A percentile compares a stretch with the other conserved stretches of the same genome.
Evolutionary conservation across 2,888 invertebrate genomes (phyloP).

Genomic region (Marasmarcha lunaedactyla): DNA sequence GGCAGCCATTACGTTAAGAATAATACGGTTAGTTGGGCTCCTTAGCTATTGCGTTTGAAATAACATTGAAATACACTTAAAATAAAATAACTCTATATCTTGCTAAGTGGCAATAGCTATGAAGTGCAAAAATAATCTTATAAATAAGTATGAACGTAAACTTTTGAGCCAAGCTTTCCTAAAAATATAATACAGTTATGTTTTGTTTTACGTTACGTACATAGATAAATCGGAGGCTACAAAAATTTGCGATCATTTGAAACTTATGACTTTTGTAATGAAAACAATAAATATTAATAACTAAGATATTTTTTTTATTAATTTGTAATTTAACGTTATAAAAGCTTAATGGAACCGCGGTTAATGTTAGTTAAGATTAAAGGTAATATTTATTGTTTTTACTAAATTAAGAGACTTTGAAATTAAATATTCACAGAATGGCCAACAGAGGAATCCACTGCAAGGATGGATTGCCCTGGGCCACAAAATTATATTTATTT

Average conservation of each 20-base stretch:
- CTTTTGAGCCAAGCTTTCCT: background rate
- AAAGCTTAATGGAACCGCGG: too few relatives aligned
- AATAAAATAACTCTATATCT: conserved; percentile 3
- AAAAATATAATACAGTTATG: too few relatives aligned
- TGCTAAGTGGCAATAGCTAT: conserved; percentile 27
- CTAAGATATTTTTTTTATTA: too few relatives aligned
- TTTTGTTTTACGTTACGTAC: too few relatives aligned
- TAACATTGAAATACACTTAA: background rate
- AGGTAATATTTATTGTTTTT: background rate
- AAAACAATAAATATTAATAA: too few relatives aligned
- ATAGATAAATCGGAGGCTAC: too few relatives aligned
- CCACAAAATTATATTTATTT: background rate
- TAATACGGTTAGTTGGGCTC: conserved; percentile 22
- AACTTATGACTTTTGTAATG: too few relatives aligned
- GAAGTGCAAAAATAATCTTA: conserved; percentile 20
- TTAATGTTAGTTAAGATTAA: too few relatives aligned
- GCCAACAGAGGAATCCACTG: background rate
- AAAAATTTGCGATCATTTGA: too few relatives aligned
- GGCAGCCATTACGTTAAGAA: conserved; percentile 16
- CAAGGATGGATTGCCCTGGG: background rate
- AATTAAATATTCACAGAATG: background rate
- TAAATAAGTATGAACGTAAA: conserved; percentile 11
- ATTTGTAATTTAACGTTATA: too few relatives aligned
- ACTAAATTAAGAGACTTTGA: background rate
- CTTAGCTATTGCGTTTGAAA: conserved; percentile 30